These are phyloP conservation scores for Metopolophium dirhodum DNA, from an alignment of 1,140 invertebrate species.

Conservation along the genomic window DNA sequence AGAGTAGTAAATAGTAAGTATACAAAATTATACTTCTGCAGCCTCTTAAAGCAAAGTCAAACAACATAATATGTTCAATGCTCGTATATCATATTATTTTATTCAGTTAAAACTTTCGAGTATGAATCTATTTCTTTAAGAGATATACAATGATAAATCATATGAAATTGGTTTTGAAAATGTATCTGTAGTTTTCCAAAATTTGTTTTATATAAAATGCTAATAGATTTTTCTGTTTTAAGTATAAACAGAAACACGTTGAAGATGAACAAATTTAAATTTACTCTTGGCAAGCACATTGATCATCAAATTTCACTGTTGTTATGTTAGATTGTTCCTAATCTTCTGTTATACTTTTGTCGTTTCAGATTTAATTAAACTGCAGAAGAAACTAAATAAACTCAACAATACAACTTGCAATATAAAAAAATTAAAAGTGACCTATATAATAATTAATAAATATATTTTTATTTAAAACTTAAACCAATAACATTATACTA, in stretches of 20 bases:
- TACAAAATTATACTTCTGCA: not conserved
- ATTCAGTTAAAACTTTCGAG: not conserved
- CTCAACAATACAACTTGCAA: too few relatives aligned
- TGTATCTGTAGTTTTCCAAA: not conserved
- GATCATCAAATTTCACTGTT: not conserved
- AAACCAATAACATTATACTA: not conserved
- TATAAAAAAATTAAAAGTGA: too few relatives aligned
- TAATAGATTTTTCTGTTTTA: not conserved
- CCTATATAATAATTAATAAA: not conserved
- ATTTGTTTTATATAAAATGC: not conserved
- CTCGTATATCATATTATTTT: not conserved
- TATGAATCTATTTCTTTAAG: too few relatives aligned
- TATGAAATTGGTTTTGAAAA: not conserved
- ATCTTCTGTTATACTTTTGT: not conserved
- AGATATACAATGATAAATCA: not conserved
- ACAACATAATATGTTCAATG: not conserved
- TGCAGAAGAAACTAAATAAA: not conserved
- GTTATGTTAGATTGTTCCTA: not conserved
- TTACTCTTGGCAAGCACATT: not conserved
- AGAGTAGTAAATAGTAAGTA: not conserved
- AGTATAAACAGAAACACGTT: not conserved
- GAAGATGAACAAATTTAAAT: not conserved
- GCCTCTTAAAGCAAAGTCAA: not conserved
- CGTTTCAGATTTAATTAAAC: not conserved
- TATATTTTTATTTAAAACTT: not conserved